phyloP scores from a whole-genome alignment of 2,113 vertebrate species.

The Procapra przewalskii region DNA sequence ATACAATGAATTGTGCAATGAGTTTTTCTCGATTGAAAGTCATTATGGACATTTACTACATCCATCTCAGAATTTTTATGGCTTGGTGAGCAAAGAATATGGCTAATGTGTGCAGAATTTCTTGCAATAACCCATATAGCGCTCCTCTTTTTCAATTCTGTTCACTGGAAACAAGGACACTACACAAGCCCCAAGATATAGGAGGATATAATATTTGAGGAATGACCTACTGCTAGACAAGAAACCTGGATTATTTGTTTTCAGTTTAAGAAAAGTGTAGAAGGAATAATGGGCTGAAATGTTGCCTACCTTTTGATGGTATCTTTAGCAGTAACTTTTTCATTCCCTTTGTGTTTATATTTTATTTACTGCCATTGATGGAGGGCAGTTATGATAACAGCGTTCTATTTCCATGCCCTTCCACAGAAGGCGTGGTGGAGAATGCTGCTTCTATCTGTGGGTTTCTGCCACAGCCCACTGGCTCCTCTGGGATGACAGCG shows the following conservation, averaged over 20 bases:
- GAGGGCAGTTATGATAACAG: neutral
- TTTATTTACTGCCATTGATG: neutral
- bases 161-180: neutral
- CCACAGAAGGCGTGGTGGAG: neutral
- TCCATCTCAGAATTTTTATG: neutral
- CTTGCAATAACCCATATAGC: neutral
- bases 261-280: neutral
- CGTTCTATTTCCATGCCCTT: neutral
- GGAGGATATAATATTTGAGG: neutral
- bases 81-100: neutral
- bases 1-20: constrained; percentile 7
- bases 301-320: neutral
- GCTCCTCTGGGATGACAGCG: neutral
- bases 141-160: neutral
- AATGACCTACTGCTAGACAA: neutral
- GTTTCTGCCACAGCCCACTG: neutral
- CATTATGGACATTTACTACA: neutral
- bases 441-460: neutral
- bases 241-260: neutral
- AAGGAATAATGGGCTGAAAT: neutral
- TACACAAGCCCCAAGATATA: neutral
- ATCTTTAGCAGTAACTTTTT: neutral
- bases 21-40: neutral
- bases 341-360: neutral
- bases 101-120: neutral